phyloP scores from a whole-genome alignment of 2,888 invertebrate species.

The Platycheirus rosarum region DNA sequence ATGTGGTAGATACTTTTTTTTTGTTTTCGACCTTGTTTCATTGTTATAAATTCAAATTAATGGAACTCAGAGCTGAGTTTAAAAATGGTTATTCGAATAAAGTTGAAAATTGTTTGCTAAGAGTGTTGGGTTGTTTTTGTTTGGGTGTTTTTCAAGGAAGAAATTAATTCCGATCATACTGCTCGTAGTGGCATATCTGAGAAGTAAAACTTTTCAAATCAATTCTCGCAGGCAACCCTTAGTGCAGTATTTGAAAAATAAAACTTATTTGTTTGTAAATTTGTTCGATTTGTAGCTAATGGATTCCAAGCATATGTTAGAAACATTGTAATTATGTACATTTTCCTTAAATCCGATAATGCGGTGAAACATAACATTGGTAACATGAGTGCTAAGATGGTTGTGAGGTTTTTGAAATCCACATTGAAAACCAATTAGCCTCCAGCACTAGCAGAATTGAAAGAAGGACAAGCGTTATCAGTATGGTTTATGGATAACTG shows the following conservation, averaged over 20 bases:
- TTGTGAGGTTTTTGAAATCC: no score
- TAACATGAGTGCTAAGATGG: no score
- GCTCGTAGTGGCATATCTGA: background rate
- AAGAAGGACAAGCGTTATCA: no score
- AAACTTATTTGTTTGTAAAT: background rate
- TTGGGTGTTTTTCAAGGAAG: background rate
- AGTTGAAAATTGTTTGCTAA: conserved; percentile 24
- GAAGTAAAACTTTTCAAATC: background rate
- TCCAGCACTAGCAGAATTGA: no score
- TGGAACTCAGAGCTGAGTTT: conserved; percentile 13
- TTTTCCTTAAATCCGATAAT: no score
- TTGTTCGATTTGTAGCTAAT: no score
- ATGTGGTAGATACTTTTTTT: conserved; percentile 15
- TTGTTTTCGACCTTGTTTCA: conserved; percentile 10
- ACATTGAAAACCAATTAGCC: no score
- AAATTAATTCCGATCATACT: background rate
- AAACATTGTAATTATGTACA: no score
- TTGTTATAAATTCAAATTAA: conserved; percentile 51
- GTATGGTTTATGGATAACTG: no score
- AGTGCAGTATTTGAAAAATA: background rate
- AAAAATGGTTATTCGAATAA: conserved; percentile 27
- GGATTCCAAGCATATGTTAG: no score
- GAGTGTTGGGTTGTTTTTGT: conserved; percentile 15
- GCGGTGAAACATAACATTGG: no score
- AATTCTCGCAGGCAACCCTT: background rate